Base-by-base conservation (phyloP, 2,797 vertebrate species). In the Chromobotia macracanthus region DNA sequence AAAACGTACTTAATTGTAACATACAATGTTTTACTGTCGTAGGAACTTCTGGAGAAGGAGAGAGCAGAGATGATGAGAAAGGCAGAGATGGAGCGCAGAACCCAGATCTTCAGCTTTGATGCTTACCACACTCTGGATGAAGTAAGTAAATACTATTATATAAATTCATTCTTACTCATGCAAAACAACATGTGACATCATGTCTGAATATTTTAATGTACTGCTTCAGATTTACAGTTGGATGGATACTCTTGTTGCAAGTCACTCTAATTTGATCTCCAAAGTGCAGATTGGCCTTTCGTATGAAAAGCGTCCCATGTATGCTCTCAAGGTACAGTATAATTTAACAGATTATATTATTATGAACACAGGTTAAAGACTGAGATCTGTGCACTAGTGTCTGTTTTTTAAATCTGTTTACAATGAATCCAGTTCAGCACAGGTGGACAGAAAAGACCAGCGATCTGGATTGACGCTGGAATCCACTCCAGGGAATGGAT, bases 401-500 rank as follows among this genome's bases (percentile, higher is more conserved):
- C 2, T 64, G 25, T 19, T 44, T 21, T 60, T 48, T 51, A 12
- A 11, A 53, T 25, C 3, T 55, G 10, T 41, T 65, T 71, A 8
- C 15, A 16, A 11, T 64, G 46, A 48, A 38, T 81, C 4, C 48
- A 96, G 95, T 96, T 96, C 86, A 95, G 95, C 88, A 95, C 91
- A 0, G 94, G 94, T 0, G 93, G 92, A 0, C 50, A 2, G 0
- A 89, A 91, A 1, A 92, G 94, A 13, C 93, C 94, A 0, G 94
- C 94, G 16, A 53, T 95, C 83, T 96, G 95, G 95, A 92, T 96
- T 0, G 95, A 96, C 85, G 93, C 94, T 0, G 95, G 95, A 13
- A 95, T 95, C 85, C 95, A 96, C 77, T 90, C 95, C 67, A 92
- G 95, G 0, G 95, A 96, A 69, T 96, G 95, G 95, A 85, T 94